Percentiles rank a stretch among this genome's conserved stretches.
phyloP scores from a whole-genome alignment of 2,888 invertebrate genomes.

The Nomada fabriciana region DNA sequence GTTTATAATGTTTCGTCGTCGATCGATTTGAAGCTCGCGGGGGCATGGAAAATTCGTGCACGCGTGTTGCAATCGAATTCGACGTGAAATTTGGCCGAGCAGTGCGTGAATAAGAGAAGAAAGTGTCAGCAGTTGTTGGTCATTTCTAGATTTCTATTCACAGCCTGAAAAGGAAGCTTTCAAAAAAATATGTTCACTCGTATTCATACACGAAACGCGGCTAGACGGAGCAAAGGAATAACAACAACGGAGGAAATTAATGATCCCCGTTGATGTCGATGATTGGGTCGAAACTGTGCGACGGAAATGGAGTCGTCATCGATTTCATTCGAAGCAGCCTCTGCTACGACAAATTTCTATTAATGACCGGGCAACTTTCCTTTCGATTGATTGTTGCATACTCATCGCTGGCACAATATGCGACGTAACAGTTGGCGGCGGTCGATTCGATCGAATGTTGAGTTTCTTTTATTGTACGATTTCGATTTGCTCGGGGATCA shows the following conservation, averaged over 20 bases:
- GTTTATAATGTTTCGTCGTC: neutral
- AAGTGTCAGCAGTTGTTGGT: neutral
- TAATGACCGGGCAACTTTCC: slow-evolving; percentile 80
- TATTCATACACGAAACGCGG: slow-evolving; percentile 5
- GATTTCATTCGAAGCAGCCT: slow-evolving; percentile 65
- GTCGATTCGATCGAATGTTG: slow-evolving; percentile 32
- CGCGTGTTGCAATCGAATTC: neutral
- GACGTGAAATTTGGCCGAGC: neutral
- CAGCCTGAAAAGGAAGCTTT: neutral
- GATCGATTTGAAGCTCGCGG: neutral
- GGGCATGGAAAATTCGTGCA: neutral
- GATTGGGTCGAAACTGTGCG: slow-evolving; percentile 34
- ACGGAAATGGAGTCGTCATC: slow-evolving; percentile 79
- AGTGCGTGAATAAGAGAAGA: neutral
- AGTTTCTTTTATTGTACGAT: slow-evolving; percentile 76
- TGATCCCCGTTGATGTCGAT: slow-evolving; percentile 46
- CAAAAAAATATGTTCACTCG: slow-evolving; percentile 51
- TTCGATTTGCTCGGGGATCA: slow-evolving; percentile 62
- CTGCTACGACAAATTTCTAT: slow-evolving; percentile 80
- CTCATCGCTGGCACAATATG: slow-evolving; percentile 70
- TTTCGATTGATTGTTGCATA: slow-evolving; percentile 66
- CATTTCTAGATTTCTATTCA: neutral
- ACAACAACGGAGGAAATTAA: slow-evolving; percentile 55
- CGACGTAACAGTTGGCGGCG: slow-evolving; percentile 77
- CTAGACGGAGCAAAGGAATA: neutral